phyloP scores from a whole-genome alignment of 2,888 invertebrate genomes.

The Siphlonurus alternatus region DNA sequence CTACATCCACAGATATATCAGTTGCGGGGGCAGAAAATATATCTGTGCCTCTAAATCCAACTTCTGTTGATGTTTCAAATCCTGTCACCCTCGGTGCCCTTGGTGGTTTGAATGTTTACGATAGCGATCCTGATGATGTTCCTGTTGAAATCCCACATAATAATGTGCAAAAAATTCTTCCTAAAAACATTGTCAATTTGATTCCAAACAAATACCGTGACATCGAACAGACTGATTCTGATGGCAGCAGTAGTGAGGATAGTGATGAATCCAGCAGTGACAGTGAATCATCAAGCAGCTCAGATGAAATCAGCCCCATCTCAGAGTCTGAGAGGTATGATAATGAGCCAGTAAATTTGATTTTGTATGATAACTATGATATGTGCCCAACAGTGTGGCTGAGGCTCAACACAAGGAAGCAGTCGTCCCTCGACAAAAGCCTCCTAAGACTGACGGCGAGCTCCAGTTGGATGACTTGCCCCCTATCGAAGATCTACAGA shows the following conservation, averaged over 20 bases:
- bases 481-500: conserved; percentile 62
- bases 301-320: too few relatives aligned
- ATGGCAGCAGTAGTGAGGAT: neutral
- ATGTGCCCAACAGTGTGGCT: neutral
- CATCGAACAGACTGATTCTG: neutral
- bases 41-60: too few relatives aligned
- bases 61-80: too few relatives aligned
- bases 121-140: neutral
- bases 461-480: conserved; percentile 51
- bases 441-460: conserved; percentile 34
- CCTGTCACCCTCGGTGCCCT: too few relatives aligned
- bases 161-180: too few relatives aligned
- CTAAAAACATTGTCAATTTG: too few relatives aligned
- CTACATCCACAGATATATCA: too few relatives aligned
- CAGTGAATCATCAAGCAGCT: neutral
- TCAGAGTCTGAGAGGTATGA: neutral
- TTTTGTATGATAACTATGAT: too few relatives aligned
- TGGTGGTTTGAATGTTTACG: too few relatives aligned
- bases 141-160: neutral
- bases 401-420: neutral
- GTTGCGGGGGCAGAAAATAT: too few relatives aligned
- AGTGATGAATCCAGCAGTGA: neutral
- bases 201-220: neutral
- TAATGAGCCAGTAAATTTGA: too few relatives aligned
- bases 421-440: conserved; percentile 8